Percentiles rank a stretch among this genome's conserved stretches.
Conservation (phyloP, 2,113 vertebrate genomes). For the Pseudopipra pipra region DNA sequence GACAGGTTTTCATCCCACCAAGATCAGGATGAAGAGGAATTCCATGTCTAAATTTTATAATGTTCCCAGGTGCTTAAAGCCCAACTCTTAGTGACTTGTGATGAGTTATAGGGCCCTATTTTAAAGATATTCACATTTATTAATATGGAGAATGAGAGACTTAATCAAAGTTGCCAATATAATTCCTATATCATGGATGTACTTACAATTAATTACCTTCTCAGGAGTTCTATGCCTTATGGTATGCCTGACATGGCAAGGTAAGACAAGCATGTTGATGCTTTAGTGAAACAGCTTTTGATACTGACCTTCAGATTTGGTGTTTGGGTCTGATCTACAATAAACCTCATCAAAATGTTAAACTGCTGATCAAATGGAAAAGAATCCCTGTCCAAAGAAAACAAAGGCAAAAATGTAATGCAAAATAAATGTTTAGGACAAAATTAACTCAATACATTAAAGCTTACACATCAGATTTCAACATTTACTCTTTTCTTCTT, state of each 20-base stretch:
- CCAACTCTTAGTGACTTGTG: not conserved
- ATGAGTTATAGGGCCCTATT: not conserved
- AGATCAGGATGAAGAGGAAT: not conserved
- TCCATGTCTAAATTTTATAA: not conserved
- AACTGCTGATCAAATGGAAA: constrained; percentile 99
- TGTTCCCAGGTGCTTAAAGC: not conserved
- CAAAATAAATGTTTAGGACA: not conserved
- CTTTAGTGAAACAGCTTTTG: not conserved
- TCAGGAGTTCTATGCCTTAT: not conserved
- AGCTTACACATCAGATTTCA: not conserved
- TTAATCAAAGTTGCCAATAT: not conserved
- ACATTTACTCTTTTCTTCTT: not conserved
- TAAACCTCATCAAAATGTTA: constrained; percentile 98
- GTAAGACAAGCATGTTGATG: not conserved
- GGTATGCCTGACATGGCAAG: not conserved
- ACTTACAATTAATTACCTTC: not conserved
- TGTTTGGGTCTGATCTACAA: constrained; percentile 98
- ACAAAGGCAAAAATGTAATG: not conserved
- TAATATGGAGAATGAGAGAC: not conserved
- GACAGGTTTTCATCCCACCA: not conserved
- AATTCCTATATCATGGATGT: not conserved
- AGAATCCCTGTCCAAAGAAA: constrained; percentile 83
- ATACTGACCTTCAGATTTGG: constrained; percentile 93
- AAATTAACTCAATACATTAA: not conserved
- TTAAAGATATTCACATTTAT: not conserved